These are phyloP conservation scores for Gobius niger DNA, from an alignment of 2,113 vertebrate genomes.

Conservation along the genomic window DNA sequence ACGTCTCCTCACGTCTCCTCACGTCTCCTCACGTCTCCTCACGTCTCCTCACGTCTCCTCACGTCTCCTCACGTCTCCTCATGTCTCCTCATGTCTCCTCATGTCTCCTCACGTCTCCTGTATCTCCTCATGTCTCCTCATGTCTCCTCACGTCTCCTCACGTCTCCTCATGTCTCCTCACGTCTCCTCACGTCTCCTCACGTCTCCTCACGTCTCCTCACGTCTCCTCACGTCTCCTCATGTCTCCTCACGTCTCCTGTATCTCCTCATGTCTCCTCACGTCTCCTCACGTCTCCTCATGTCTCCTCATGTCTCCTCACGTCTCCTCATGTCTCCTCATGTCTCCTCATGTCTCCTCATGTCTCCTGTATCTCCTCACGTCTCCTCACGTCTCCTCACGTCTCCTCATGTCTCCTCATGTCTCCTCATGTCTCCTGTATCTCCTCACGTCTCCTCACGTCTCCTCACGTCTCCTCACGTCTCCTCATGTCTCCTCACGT, in stretches of 20 bases:
- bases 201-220: background rate
- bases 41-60: too few relatives aligned
- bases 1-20: background rate
- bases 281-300: too few relatives aligned
- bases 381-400: too few relatives aligned
- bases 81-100: background rate
- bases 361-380: slow-evolving; percentile 42
- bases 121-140: slow-evolving; percentile 38
- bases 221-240: too few relatives aligned
- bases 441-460: slow-evolving; percentile 40
- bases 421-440: slow-evolving; percentile 37
- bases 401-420: background rate
- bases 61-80: too few relatives aligned
- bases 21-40: background rate
- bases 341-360: slow-evolving; percentile 38
- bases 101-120: slow-evolving; percentile 38
- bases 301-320: slow-evolving; percentile 40
- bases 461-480: background rate
- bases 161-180: slow-evolving; percentile 38
- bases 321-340: background rate
- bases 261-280: too few relatives aligned
- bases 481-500: slow-evolving; percentile 40
- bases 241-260: background rate
- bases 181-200: background rate
- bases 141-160: background rate